Evolutionary conservation across 2,113 vertebrate species (phyloP).

Genomic region (Paracanthobrama guichenoti): DNA sequence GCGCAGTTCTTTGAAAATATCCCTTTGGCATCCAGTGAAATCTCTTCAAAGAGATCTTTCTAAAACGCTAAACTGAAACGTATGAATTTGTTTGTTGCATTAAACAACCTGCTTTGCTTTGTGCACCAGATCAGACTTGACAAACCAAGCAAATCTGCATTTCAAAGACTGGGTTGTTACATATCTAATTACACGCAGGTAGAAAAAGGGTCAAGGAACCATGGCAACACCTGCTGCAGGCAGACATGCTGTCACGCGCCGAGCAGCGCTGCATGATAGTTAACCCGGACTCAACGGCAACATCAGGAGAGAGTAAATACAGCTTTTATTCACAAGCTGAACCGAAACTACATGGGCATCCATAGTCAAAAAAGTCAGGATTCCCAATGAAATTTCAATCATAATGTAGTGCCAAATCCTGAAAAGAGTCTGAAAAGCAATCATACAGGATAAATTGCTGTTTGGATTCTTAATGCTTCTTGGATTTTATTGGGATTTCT

Average conservation of each 20-base stretch:
- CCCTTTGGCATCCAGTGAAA: not conserved
- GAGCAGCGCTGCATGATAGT: not conserved
- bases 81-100: constrained; percentile 25
- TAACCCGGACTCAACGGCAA: constrained; percentile 33
- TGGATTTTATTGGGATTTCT: not conserved
- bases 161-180: constrained; percentile 29
- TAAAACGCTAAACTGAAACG: constrained; percentile 24
- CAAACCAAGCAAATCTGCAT: constrained; percentile 31
- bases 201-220: constrained; percentile 47
- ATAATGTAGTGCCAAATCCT: not conserved
- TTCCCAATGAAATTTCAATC: not conserved
- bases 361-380: not conserved
- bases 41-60: constrained; percentile 14
- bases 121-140: constrained; percentile 23
- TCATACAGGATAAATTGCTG: not conserved
- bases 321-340: constrained; percentile 71
- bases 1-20: not conserved
- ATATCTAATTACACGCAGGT: constrained; percentile 39
- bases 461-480: not conserved
- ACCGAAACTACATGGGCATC: constrained; percentile 54
- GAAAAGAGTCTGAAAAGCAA: not conserved
- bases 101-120: constrained; percentile 33
- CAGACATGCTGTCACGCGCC: not conserved
- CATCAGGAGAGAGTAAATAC: constrained; percentile 66
- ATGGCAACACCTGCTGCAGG: constrained; percentile 37